Evolutionary conservation across 53 echinoderm and acorn worm species (phyloP), one percentile per base, ranked within the genome.

Genomic region (Henricia sp.): DNA sequence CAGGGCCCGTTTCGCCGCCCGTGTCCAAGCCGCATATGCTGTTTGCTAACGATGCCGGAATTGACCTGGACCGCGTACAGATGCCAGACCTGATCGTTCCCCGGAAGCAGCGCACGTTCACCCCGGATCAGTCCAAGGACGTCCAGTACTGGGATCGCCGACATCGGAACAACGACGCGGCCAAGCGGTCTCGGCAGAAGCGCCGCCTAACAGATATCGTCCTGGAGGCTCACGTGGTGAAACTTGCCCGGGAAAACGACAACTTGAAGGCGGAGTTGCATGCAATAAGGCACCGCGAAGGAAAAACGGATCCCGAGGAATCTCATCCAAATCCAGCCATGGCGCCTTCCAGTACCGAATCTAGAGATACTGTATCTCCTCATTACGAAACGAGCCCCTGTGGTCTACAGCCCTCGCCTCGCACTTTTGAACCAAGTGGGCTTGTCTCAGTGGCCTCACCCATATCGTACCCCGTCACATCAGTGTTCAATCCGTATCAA

Each of bases 161-260:
- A 4, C 83, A 86, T 24, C 92, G 91, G 70, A 99, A 99, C 66
- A 99, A 99, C 74, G 74, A 90, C 51, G 92, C 99, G 13, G 99
- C 99, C 62, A 92, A 92, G 50, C 87, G 94, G 58, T 99, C 99
- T 0, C 58, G 99, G 24, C 94, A 95, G 76, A 94, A 95, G 67
- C 86, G 94, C 20, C 88, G 99, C 2, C 29, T 91, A 4, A 92
- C 88, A 19, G 99, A 99, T 82, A 66, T 86, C 35, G 76, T 95
- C 2, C 57, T 99, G 70, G 99, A 99, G 82, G 52, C 70, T 20
- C 87, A 74, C 0, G 92, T 95, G 27, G 52, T 92, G 44, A 88
- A 84, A 21, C 89, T 99, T 17, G 85, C 92, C 25, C 75, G 78
- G 43, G 99, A 99, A 64, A 99, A 99, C 37, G 76, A 75, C 33